A percentile compares a stretch with the other conserved stretches of the same genome.
These are phyloP conservation scores for Fistularia commersonii DNA, from an alignment of 2,797 vertebrate species.

Conservation along the genomic window DNA sequence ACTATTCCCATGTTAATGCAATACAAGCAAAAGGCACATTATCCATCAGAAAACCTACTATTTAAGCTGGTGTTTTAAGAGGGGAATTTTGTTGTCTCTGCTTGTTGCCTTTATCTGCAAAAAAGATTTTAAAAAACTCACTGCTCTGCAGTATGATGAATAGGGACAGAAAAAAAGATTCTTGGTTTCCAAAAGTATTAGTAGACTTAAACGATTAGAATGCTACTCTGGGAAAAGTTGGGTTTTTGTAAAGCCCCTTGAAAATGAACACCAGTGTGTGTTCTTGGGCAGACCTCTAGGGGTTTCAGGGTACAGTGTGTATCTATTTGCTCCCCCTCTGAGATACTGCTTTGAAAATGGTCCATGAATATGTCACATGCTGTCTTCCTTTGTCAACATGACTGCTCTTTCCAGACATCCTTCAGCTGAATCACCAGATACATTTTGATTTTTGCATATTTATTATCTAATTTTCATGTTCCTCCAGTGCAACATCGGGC, in stretches of 20 bases:
- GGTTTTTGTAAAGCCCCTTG: slow-evolving; percentile 15
- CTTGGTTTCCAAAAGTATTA: no score
- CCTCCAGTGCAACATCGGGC: slow-evolving; percentile 28
- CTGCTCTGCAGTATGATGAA: no score
- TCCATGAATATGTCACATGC: slow-evolving; percentile 15
- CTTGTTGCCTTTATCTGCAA: no score
- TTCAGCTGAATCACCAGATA: slow-evolving; percentile 19
- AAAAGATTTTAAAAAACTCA: no score
- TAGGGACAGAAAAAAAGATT: no score
- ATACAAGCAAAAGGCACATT: no score
- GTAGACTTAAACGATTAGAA: no score
- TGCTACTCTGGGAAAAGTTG: no score
- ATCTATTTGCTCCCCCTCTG: neutral
- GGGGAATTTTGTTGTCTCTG: no score
- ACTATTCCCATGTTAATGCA: no score
- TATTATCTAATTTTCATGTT: slow-evolving; percentile 37
- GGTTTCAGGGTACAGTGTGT: neutral
- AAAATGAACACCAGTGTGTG: slow-evolving; percentile 22
- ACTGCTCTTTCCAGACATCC: slow-evolving; percentile 9
- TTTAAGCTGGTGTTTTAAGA: no score
- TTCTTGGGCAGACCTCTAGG: slow-evolving; percentile 14
- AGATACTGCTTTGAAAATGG: slow-evolving; percentile 10
- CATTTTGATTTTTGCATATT: slow-evolving; percentile 35
- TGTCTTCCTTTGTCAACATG: slow-evolving; percentile 15
- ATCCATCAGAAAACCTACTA: no score